These are phyloP conservation scores for Xyrichtys novacula DNA, from an alignment of 2,797 vertebrate species.

Conservation along the genomic window DNA sequence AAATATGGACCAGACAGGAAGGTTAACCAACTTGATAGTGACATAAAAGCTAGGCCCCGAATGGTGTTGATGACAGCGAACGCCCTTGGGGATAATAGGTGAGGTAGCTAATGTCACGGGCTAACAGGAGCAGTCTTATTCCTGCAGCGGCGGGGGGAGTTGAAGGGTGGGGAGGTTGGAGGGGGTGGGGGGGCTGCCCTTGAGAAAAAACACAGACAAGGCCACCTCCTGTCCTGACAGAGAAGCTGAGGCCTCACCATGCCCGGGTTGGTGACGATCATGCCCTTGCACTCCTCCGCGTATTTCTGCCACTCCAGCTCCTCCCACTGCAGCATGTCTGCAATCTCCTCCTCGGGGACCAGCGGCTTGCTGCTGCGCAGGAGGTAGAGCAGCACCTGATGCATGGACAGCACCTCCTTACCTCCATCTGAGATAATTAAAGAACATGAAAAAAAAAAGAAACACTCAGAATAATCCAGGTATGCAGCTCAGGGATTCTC, in stretches of 20 bases:
- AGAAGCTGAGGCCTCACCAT: constrained; percentile 84
- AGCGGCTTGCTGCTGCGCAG: constrained; percentile 93
- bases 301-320: constrained; percentile 99
- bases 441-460: background rate
- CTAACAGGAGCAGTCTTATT: constrained; percentile 46
- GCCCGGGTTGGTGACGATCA: constrained; percentile 98
- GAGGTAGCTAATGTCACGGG: constrained; percentile 58
- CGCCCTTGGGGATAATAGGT: constrained; percentile 68
- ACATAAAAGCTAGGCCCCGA: constrained; percentile 49
- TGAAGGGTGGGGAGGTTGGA: constrained; percentile 17
- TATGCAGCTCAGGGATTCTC: background rate
- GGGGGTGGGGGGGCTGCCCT: constrained; percentile 53
- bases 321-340: constrained; percentile 99
- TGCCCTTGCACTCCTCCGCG: constrained; percentile 98
- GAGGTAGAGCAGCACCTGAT: constrained; percentile 97
- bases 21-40: constrained; percentile 51
- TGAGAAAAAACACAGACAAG: constrained; percentile 45
- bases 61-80: constrained; percentile 47
- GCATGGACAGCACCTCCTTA: constrained; percentile 99
- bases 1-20: constrained; percentile 52
- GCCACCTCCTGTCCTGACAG: constrained; percentile 30
- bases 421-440: constrained; percentile 88
- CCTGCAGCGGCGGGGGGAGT: constrained; percentile 41
- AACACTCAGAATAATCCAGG: background rate
- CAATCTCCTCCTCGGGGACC: constrained; percentile 97